phyloP scores from a whole-genome alignment of 1,140 invertebrate species.

The Periplaneta americana region DNA sequence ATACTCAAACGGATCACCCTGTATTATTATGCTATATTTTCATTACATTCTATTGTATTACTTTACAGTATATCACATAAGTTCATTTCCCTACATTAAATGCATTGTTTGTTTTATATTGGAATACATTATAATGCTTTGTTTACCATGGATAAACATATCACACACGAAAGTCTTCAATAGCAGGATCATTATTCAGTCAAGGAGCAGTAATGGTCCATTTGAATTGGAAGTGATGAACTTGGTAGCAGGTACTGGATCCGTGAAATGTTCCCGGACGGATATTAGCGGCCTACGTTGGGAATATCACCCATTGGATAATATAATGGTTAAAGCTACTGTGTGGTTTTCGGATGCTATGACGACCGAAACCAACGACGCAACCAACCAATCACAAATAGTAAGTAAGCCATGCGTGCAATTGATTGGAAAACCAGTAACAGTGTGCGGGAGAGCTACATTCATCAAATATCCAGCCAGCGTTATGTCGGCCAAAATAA shows the following conservation, averaged over 20 bases:
- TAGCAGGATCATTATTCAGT: no score
- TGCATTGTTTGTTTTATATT: no score
- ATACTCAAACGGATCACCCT: no score
- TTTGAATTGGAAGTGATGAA: background rate
- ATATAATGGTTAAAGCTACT: background rate
- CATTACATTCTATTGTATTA: no score
- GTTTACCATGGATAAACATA: no score
- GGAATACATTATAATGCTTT: no score
- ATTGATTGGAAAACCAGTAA: background rate
- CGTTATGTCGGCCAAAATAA: background rate
- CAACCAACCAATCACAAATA: background rate
- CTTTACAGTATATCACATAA: no score
- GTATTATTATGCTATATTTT: no score
- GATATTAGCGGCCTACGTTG: background rate
- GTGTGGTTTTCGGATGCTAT: background rate
- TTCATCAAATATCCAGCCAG: background rate
- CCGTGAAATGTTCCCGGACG: background rate
- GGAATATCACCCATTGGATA: background rate
- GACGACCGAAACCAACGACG: background rate
- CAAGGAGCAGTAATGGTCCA: background rate
- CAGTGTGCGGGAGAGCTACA: background rate
- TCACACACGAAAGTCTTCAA: no score
- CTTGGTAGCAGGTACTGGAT: background rate
- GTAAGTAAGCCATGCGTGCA: background rate
- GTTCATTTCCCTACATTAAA: no score